Conservation (phyloP, 2,113 vertebrate species). For the Tichodroma muraria region DNA sequence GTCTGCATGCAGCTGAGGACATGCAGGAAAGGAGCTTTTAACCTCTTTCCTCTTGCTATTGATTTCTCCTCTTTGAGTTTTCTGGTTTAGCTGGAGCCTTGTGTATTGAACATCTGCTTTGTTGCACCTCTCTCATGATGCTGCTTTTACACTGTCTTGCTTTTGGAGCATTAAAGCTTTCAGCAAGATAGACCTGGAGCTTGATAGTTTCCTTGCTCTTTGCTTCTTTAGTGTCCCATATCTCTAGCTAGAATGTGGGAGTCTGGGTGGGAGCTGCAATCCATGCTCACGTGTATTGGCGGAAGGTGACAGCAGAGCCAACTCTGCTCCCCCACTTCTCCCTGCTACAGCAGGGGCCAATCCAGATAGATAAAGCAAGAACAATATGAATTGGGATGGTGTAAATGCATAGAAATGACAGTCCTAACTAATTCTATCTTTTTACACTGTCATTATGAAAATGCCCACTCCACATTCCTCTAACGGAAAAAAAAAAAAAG, state of each 20-base stretch:
- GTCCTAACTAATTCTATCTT: not conserved
- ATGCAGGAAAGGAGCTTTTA: not conserved
- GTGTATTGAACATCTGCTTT: not conserved
- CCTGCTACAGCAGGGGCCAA: not conserved
- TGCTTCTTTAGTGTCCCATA: not conserved
- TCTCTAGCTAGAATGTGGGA: not conserved
- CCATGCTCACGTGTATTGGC: rapidly evolving
- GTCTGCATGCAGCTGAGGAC: not conserved
- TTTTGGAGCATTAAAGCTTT: not conserved
- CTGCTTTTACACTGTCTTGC: not conserved
- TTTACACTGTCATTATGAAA: not conserved
- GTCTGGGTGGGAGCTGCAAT: not conserved
- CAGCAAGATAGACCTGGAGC: not conserved
- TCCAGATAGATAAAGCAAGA: not conserved
- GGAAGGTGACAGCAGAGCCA: not conserved
- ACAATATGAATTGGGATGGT: not conserved
- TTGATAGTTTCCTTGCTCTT: not conserved
- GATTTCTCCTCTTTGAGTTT: not conserved
- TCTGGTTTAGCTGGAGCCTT: not conserved
- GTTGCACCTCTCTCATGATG: not conserved
- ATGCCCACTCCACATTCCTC: not conserved
- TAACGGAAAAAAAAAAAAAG: not conserved
- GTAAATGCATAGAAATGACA: not conserved
- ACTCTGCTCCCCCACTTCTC: not conserved
- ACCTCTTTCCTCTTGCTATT: not conserved